Percentiles rank a stretch among this genome's conserved stretches.
Evolutionary conservation across 2,797 vertebrate genomes (phyloP).

Genomic region (Sebastes taczanowskii): DNA sequence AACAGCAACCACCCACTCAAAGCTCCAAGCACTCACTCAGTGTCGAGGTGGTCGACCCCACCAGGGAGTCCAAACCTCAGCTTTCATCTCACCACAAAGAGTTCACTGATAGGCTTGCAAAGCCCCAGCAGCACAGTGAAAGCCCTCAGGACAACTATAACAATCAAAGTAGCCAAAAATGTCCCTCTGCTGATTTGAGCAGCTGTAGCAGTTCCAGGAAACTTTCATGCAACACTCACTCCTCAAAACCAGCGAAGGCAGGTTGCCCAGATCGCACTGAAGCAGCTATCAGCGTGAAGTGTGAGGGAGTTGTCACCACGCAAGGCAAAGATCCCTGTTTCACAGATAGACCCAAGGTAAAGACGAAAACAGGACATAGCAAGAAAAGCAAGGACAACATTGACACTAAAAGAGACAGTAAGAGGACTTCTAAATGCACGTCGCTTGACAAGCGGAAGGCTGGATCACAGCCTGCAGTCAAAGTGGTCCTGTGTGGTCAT

Average conservation of each 20-base stretch:
- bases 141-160: slow-evolving; percentile 45
- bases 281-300: slow-evolving; percentile 71
- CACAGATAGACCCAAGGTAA: slow-evolving; percentile 86
- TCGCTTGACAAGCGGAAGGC: slow-evolving; percentile 74
- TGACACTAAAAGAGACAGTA: slow-evolving; percentile 56
- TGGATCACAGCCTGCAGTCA: slow-evolving; percentile 52
- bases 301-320: slow-evolving; percentile 60
- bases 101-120: slow-evolving; percentile 23
- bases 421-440: slow-evolving; percentile 57
- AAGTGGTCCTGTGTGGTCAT: slow-evolving; percentile 12
- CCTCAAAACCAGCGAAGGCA: slow-evolving; percentile 73
- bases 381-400: slow-evolving; percentile 56
- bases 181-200: neutral
- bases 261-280: slow-evolving; percentile 31
- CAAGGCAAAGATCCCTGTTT: slow-evolving; percentile 75
- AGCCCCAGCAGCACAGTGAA: slow-evolving; percentile 35
- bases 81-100: slow-evolving; percentile 53
- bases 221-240: slow-evolving; percentile 67
- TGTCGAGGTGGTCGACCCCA: slow-evolving; percentile 38
- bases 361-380: slow-evolving; percentile 81
- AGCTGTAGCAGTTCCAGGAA: slow-evolving; percentile 56
- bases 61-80: slow-evolving; percentile 58
- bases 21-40: slow-evolving; percentile 19
- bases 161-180: slow-evolving; percentile 70
- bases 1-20: slow-evolving; percentile 41